Evolutionary conservation across 2,888 invertebrate genomes (phyloP).

Genomic region (Hypselothyrea guttata): DNA sequence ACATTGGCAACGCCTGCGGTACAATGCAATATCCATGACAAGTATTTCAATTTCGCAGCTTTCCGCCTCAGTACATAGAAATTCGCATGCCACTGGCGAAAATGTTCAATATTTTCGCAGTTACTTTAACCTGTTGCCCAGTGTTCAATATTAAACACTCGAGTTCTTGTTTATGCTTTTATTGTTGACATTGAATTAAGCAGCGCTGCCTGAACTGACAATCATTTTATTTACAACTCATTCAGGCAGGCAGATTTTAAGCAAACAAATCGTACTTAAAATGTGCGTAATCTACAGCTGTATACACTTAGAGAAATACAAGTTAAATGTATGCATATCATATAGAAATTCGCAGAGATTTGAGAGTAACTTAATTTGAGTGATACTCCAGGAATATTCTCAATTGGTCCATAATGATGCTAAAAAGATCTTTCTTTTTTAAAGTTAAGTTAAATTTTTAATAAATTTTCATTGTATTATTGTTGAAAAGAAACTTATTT

Average conservation of each 20-base stretch:
- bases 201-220: conserved; percentile 26
- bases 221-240: conserved; percentile 29
- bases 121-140: neutral
- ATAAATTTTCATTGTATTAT: too few relatives aligned
- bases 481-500: too few relatives aligned
- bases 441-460: too few relatives aligned
- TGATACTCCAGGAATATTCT: too few relatives aligned
- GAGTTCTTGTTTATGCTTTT: conserved; percentile 30
- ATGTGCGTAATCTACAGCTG: conserved; percentile 6
- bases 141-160: conserved; percentile 1
- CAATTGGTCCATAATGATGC: too few relatives aligned
- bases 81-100: conserved; percentile 50
- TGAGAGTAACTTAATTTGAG: neutral
- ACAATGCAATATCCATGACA: conserved; percentile 38
- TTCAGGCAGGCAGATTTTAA: conserved; percentile 1
- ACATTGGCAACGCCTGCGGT: conserved; percentile 17
- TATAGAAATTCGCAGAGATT: conserved; percentile 2
- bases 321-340: neutral
- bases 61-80: conserved; percentile 48
- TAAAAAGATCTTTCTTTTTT: too few relatives aligned
- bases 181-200: conserved; percentile 43
- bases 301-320: conserved; percentile 15
- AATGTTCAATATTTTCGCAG: conserved; percentile 41
- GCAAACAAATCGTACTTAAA: neutral
- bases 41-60: conserved; percentile 57